These are phyloP conservation scores for Drosophila albomicans DNA, from an alignment of 1,140 invertebrate genomes.

Conservation along the genomic window DNA sequence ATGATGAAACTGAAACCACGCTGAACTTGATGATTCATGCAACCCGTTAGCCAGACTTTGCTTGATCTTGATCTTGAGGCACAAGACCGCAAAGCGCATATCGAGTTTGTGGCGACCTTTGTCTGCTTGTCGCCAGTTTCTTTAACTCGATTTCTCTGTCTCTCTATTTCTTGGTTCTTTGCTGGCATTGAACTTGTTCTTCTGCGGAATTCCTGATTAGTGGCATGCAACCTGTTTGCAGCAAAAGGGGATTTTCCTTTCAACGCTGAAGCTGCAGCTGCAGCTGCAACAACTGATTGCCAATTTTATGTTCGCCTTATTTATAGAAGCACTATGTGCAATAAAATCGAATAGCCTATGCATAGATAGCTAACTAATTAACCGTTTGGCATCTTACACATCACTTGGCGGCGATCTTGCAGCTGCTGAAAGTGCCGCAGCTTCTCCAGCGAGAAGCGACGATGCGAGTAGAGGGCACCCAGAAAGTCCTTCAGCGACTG, in stretches of 20 bases:
- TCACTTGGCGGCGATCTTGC: constrained; percentile 53
- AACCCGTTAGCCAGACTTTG: neutral
- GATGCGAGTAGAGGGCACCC: constrained; percentile 53
- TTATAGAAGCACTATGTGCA: neutral
- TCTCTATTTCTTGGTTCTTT: neutral
- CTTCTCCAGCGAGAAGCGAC: constrained; percentile 66
- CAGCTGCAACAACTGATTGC: neutral
- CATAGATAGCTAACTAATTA: neutral
- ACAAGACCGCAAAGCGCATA: constrained; percentile 46
- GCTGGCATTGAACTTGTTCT: constrained; percentile 37
- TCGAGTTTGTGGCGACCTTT: constrained; percentile 47
- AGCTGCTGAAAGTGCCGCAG: constrained; percentile 55
- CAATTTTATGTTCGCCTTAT: neutral
- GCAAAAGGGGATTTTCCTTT: constrained; percentile 37
- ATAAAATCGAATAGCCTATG: constrained; percentile 17
- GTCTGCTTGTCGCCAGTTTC: constrained; percentile 37
- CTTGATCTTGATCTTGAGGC: constrained; percentile 19
- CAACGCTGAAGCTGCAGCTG: neutral
- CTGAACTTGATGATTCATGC: constrained; percentile 29
- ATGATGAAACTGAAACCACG: neutral
- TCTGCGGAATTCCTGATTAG: constrained; percentile 25
- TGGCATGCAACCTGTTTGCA: constrained; percentile 23
- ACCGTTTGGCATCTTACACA: constrained; percentile 54
- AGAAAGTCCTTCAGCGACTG: constrained; percentile 68
- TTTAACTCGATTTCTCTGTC: neutral